Conservation (phyloP, 2,888 invertebrate genomes). For the Aricia artaxerxes region DNA sequence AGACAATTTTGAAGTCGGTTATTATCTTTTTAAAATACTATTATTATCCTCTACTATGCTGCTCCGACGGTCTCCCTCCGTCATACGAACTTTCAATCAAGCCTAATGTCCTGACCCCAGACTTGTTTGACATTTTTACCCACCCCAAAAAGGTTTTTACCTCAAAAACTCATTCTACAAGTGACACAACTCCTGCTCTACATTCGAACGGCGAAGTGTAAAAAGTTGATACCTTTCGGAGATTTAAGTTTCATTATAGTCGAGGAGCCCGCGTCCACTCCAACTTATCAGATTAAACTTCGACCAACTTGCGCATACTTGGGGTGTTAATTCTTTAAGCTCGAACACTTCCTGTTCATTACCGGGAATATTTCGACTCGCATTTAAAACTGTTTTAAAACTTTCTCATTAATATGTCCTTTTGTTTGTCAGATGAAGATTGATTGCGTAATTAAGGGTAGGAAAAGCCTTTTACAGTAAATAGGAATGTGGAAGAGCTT, state of each 20-base stretch:
- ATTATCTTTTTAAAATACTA: no score
- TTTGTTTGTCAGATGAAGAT: background rate
- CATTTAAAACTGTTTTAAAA: background rate
- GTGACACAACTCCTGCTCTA: background rate
- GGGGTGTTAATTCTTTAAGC: conserved; percentile 28
- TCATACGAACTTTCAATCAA: no score
- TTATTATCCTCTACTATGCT: no score
- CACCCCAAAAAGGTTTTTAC: no score
- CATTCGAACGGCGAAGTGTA: background rate
- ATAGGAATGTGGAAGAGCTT: background rate
- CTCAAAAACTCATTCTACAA: background rate
- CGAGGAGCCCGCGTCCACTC: conserved; percentile 19
- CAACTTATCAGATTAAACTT: conserved; percentile 27
- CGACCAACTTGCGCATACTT: conserved; percentile 9
- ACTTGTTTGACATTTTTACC: no score
- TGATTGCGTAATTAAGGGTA: background rate
- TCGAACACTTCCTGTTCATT: background rate
- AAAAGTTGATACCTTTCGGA: background rate
- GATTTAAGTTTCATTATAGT: conserved; percentile 12
- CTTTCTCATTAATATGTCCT: background rate
- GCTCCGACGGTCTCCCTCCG: no score
- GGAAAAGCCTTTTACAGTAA: background rate
- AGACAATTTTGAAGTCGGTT: no score
- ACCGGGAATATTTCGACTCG: background rate
- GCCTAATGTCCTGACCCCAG: no score